Evolutionary conservation across 1,140 invertebrate genomes (phyloP), one percentile per base, ranked within the genome.

Genomic region (Lasioglossum baleicum): DNA sequence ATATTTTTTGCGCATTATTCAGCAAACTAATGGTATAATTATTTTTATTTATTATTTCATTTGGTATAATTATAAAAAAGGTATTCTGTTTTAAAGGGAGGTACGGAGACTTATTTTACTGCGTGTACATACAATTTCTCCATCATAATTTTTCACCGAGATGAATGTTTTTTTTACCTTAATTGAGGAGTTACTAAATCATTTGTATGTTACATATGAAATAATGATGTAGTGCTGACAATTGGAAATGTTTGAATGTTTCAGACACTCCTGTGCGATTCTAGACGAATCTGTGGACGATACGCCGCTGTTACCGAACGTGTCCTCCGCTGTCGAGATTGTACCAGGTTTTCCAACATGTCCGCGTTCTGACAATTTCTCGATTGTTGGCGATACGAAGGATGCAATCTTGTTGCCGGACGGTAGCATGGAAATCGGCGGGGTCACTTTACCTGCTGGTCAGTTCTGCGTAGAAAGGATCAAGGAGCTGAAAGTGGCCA

Each of bases 401-500:
- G 92, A 93, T 48, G 90, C 92, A 2, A 83, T 88, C n/a, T 82
- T 93, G 15, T 83, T 93, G 56, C 74, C 90, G 0, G 93, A 94
- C 35, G 93, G 93, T 15, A 87, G 89, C 42, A 86, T 95, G 58
- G 85, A 88, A 22, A 87, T 90, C 26, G 93, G 94, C 87, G 94
- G 94, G 4, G 83, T 92, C 68, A 87, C 91, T 74, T 91, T 95
- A 83, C 89, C 90, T 40, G 88, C 89, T 73, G 93, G 90, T 75
- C 93, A 93, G 73, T 96, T 94, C 91, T 96, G 96, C 89, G 90
- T 96, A 75, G 96, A 96, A 86, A 92, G 92, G 64, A 90, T 95
- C 22, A 85, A 93, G 63, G 94, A 94, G 86, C 85, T 92, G 58
- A 91, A 93, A 79, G 89, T 90, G 71, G 78, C 87, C 82, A 93